These are phyloP conservation scores for Poeciliopsis occidentalis DNA, from an alignment of 2,113 vertebrate species.

Conservation along the genomic window DNA sequence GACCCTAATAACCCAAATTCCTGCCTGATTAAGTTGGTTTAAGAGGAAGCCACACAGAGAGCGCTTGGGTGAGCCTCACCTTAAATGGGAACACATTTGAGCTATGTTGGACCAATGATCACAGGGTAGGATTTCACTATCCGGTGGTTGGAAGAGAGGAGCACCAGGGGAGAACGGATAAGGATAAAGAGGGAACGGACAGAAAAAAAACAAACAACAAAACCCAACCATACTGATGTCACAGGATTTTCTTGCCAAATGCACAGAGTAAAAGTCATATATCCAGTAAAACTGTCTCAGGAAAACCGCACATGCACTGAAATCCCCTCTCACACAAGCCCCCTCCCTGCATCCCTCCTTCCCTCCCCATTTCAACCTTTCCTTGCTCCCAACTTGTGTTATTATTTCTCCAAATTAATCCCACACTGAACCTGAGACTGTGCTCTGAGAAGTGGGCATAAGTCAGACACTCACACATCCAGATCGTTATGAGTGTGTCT, in stretches of 20 bases:
- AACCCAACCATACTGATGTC: not conserved
- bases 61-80: constrained; percentile 70
- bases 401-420: constrained; percentile 79
- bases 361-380: constrained; percentile 50
- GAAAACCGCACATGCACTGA: constrained; percentile 8
- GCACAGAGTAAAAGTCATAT: not conserved
- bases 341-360: not conserved
- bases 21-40: constrained; percentile 78
- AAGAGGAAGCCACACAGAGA: constrained; percentile 74
- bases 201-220: constrained; percentile 5
- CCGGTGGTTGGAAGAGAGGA: constrained; percentile 55
- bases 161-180: constrained; percentile 18
- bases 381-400: constrained; percentile 65
- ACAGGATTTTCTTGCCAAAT: not conserved
- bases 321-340: constrained; percentile 7
- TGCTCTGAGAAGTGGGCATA: constrained; percentile 46
- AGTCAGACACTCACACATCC: constrained; percentile 37
- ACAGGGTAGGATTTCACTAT: constrained; percentile 69
- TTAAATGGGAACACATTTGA: constrained; percentile 80
- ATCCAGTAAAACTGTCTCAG: not conserved
- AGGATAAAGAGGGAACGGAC: constrained; percentile 15
- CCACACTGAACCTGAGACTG: constrained; percentile 55
- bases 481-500: constrained; percentile 76
- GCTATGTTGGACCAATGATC: constrained; percentile 59
- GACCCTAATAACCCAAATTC: constrained; percentile 76